Percentiles rank a stretch among this genome's conserved stretches.
Evolutionary conservation across 2,888 invertebrate species (phyloP).

Genomic region (Furcula furcula): DNA sequence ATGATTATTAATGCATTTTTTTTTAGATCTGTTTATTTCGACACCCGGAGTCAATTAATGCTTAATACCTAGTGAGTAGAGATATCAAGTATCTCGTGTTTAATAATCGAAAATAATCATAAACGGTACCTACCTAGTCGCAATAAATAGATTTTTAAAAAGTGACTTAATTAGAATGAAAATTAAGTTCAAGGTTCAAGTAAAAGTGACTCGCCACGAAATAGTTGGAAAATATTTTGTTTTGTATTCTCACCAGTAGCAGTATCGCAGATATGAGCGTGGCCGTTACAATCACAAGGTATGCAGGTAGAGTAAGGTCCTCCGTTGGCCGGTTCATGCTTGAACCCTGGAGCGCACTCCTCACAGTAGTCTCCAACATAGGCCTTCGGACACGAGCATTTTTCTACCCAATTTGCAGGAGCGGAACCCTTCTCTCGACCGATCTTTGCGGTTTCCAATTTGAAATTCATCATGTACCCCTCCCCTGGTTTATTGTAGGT

Average conservation of each 20-base stretch:
- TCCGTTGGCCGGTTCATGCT: conserved; percentile 94
- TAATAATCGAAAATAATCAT: no score
- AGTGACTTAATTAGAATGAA: no score
- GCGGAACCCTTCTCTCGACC: conserved; percentile 85
- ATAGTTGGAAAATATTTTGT: no score
- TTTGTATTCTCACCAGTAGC: conserved; percentile 93
- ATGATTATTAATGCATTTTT: no score
- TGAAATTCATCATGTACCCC: conserved; percentile 95
- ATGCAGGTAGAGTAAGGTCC: conserved; percentile 97
- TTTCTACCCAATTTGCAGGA: conserved; percentile 96
- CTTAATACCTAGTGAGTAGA: no score
- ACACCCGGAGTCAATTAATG: no score
- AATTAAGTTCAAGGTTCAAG: no score
- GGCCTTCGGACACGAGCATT: conserved; percentile 93
- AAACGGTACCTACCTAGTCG: no score
- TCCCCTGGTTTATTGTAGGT: conserved; percentile 92
- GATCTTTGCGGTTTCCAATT: conserved; percentile 92
- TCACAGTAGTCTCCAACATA: conserved; percentile 98
- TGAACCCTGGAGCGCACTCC: conserved; percentile 96
- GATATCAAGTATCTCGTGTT: no score
- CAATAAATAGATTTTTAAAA: no score
- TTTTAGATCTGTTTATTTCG: no score
- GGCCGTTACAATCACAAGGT: conserved; percentile 98
- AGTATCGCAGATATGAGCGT: conserved; percentile 97
- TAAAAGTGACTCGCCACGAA: no score